Evolutionary conservation across 2,797 vertebrate genomes (phyloP).

Genomic region (Alca torda): DNA sequence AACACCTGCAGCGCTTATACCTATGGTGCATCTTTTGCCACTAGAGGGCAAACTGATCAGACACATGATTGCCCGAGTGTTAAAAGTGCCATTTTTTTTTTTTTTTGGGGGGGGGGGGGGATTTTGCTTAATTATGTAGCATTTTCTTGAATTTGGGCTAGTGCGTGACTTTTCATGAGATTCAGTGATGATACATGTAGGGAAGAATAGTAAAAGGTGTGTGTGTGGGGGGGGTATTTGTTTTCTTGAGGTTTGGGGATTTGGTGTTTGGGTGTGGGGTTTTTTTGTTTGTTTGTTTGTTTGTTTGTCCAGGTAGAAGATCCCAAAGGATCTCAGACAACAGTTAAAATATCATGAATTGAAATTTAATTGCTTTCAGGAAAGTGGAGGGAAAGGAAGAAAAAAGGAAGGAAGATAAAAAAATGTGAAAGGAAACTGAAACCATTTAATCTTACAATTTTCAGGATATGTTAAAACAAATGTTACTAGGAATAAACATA

Average conservation of each 20-base stretch:
- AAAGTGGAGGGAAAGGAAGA: background rate
- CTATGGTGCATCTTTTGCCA: background rate
- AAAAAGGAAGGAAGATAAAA: background rate
- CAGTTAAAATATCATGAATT: background rate
- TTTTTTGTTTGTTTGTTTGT: background rate
- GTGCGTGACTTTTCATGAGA: fast-evolving
- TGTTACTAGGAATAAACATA: background rate
- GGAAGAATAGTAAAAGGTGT: background rate
- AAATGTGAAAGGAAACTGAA: background rate
- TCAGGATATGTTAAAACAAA: background rate
- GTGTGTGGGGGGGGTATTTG: fast-evolving
- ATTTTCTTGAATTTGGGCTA: background rate
- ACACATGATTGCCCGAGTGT: fast-evolving
- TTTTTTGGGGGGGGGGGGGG: background rate
- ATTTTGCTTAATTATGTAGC: background rate
- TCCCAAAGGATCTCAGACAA: background rate
- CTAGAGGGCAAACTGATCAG: background rate
- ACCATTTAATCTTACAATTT: background rate
- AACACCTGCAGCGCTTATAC: background rate
- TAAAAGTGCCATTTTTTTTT: background rate
- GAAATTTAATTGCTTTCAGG: background rate
- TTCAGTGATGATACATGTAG: background rate
- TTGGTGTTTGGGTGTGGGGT: background rate
- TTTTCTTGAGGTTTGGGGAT: fast-evolving
- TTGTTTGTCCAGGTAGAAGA: background rate